These are phyloP conservation scores for Cygnus olor DNA, from an alignment of 2,797 vertebrate genomes.

Conservation along the genomic window DNA sequence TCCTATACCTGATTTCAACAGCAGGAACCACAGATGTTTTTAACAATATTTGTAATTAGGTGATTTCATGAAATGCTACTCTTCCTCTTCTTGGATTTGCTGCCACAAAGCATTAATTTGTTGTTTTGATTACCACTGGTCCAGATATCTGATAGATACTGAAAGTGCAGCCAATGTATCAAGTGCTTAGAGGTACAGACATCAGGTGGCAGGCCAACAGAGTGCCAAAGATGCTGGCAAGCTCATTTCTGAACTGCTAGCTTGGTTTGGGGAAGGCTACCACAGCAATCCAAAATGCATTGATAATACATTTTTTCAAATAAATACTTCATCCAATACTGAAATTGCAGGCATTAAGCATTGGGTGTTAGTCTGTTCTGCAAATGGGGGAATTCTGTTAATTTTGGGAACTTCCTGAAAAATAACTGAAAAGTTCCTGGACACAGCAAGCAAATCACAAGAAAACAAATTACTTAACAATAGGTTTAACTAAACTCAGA, in stretches of 20 bases:
- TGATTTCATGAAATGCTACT: neutral
- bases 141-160: constrained; percentile 18
- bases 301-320: neutral
- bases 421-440: neutral
- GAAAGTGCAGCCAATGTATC: constrained; percentile 36
- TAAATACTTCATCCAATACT: neutral
- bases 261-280: neutral
- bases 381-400: neutral
- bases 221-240: constrained; percentile 32
- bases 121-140: neutral
- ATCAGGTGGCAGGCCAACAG: neutral
- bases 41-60: neutral
- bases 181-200: constrained; percentile 23
- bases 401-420: constrained; percentile 1
- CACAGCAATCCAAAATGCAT: constrained; percentile 10
- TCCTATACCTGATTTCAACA: neutral
- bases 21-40: neutral
- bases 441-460: neutral
- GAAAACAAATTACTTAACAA: neutral
- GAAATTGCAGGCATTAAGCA: neutral
- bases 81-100: neutral
- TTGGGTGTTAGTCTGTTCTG: neutral
- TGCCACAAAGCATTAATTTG: constrained; percentile 16
- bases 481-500: neutral
- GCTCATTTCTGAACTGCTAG: neutral